phyloP scores from a whole-genome alignment of 1,140 invertebrate species.

The Musca domestica region DNA sequence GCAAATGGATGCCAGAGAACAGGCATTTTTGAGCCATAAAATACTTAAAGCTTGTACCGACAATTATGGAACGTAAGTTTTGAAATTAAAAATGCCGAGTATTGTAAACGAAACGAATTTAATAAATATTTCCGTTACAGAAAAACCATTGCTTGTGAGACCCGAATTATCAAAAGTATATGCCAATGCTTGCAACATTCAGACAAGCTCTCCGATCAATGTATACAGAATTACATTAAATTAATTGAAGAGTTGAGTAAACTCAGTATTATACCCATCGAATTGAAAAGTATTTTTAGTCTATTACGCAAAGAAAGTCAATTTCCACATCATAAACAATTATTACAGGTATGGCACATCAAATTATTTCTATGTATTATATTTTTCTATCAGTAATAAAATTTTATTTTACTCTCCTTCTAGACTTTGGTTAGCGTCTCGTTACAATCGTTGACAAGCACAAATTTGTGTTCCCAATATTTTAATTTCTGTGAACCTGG shows the following conservation, averaged over 20 bases:
- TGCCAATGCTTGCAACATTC: constrained; percentile 49
- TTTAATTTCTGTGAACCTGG: constrained; percentile 57
- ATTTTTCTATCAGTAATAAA: neutral
- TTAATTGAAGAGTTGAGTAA: constrained; percentile 61
- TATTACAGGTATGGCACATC: constrained; percentile 38
- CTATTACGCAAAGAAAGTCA: constrained; percentile 38
- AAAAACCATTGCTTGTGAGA: constrained; percentile 53
- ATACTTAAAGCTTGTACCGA: constrained; percentile 53
- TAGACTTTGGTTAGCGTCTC: constrained; percentile 47
- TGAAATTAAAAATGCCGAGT: neutral
- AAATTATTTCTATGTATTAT: neutral
- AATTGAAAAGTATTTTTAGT: constrained; percentile 57
- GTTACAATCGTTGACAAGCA: constrained; percentile 41
- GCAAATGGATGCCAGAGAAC: constrained; percentile 51
- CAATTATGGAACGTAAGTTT: constrained; percentile 53
- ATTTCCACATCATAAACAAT: constrained; percentile 44
- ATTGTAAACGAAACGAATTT: neutral
- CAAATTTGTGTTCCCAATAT: constrained; percentile 48
- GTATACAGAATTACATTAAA: constrained; percentile 58
- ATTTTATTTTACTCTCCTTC: neutral
- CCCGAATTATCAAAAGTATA: constrained; percentile 53
- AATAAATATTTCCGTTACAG: constrained; percentile 41
- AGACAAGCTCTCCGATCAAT: constrained; percentile 38
- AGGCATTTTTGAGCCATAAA: constrained; percentile 51
- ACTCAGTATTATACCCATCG: constrained; percentile 59